Base-by-base conservation (phyloP, 2,888 invertebrate genomes). In the Sceliomorpha sp. region DNA sequence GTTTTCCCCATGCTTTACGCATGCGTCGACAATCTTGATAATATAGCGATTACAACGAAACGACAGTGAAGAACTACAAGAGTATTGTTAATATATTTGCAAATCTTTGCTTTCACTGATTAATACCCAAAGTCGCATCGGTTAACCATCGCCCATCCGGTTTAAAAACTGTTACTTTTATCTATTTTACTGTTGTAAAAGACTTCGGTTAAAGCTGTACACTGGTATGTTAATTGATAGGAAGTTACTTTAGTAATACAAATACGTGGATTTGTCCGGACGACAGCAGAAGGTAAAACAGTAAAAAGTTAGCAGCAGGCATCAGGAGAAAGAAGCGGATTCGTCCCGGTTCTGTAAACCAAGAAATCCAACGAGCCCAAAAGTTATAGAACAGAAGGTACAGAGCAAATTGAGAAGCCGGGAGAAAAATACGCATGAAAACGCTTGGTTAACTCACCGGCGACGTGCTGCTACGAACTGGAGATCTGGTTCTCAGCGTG, bases 401-500 rank as follows among this genome's bases (percentile, higher is more conserved):
- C n/a, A n/a, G n/a, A n/a, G n/a, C n/a, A 20, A 20, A 5, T 20
- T 5, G 20, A 20, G 5, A 20, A 20, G 20, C 20, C 2, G 20
- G 3, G 20, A 20, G 20, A 20, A 20, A 20, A 5, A 20, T 20
- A 14, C 34, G 36, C 17, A 31, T 48, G 47, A 29, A 51, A 17
- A n/a, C n/a, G n/a, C n/a, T n/a, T n/a, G 24, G 24, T 37, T 40
- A 12, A 48, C 88, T 88, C 82, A 88, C 88, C 85, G 87, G 85
- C 66, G 85, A 79, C 66, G 86, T 77, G 72, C 82, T 81, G 72
- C 79, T 84, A 77, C 87, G 87, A 67, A 86, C 82, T 12, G 88
- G 88, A 15, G 88, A 88, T 24, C 87, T 83, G 45, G 88, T 82
- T 63, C 90, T 89, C 71, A 92, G 86, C 3, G 92, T 91, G 84